A percentile compares a stretch with the other conserved stretches of the same genome.
phyloP scores from a whole-genome alignment of 2,888 invertebrate genomes.

The Drosophila vallismaia region DNA sequence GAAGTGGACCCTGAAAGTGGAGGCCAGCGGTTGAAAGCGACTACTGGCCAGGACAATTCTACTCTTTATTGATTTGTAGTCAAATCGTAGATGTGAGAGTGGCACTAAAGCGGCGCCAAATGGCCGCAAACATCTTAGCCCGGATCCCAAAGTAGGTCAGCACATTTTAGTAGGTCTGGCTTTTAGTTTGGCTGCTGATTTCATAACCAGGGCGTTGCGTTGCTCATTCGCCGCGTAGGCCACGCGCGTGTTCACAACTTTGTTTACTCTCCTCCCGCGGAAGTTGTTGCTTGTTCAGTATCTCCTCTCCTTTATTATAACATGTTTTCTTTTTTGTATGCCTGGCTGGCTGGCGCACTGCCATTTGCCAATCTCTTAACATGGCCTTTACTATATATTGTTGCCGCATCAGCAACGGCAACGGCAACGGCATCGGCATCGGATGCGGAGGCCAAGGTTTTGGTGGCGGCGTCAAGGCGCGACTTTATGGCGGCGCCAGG shows the following conservation, averaged over 20 bases:
- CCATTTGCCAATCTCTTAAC: slow-evolving; percentile 56
- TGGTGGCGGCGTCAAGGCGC: slow-evolving; percentile 77
- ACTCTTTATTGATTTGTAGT: slow-evolving; percentile 73
- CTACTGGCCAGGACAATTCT: slow-evolving; percentile 6
- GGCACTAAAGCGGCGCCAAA: slow-evolving; percentile 73
- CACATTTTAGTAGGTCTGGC: neutral
- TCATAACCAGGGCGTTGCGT: slow-evolving; percentile 52
- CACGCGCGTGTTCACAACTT: slow-evolving; percentile 61
- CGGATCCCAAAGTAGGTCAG: slow-evolving; percentile 61
- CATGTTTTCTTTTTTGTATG: slow-evolving; percentile 15
- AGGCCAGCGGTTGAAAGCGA: slow-evolving; percentile 28
- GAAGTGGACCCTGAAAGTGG: slow-evolving; percentile 15
- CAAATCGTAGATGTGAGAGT: slow-evolving; percentile 66
- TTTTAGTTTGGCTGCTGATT: slow-evolving; percentile 47
- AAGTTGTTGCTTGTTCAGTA: slow-evolving; percentile 19
- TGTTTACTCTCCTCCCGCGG: slow-evolving; percentile 45
- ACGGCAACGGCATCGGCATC: slow-evolving; percentile 33
- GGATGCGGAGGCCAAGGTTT: slow-evolving; percentile 69
- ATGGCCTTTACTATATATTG: slow-evolving; percentile 40
- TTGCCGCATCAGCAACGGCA: slow-evolving; percentile 42
- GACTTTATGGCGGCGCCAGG: slow-evolving; percentile 72
- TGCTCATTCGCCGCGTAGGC: slow-evolving; percentile 57
- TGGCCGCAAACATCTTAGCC: slow-evolving; percentile 43
- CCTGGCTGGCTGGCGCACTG: slow-evolving; percentile 61
- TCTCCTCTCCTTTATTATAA: slow-evolving; percentile 26